Base-by-base conservation (phyloP, 2,113 vertebrate species). In the Phainopepla nitens region DNA sequence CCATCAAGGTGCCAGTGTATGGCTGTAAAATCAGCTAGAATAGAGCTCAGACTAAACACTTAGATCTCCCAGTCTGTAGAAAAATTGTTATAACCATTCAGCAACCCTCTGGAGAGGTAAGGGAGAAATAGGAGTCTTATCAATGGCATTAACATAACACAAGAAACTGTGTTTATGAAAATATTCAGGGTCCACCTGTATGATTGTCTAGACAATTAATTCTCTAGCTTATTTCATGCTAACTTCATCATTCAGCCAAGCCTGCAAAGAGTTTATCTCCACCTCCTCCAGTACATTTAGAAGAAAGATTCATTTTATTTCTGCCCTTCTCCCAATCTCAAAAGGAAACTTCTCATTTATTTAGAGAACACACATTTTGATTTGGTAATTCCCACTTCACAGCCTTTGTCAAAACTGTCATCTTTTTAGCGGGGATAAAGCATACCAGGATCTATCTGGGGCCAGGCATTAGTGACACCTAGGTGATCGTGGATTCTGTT, bases 121-220 rank as follows among this genome's bases (percentile, higher is more conserved):
- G 6, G 24, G 22, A 51, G 50, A 70, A 44, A 1, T 33, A 13
- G 3, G 11, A 56, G 14, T 47, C 47, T 62, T 82, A 47, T 10
- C 42, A 75, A 10, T 5, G 1, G 8, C 27, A 57, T 49, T 33
- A 65, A 50, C 0, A 0, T 60, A 44, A 64, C 17, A 68, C 1
- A 3, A 36, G 28, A 85, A 84, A n/a, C 12, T 5, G 9, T 35
- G 16, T 56, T 78, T 9, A 69, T 33, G 8, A 58, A 83, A 72
- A 87, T 39, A 75, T 3, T 61, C 15, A 33, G 17, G 3, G n/a
- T 65, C 64, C 78, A 35, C 28, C 22, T 54, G 35, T 49, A 42
- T 2, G 1, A 42, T 7, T 51, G 7, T 13, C 49, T 83, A 18
- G 6, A 78, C 24, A 71, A 64, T 58, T 84, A 11, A n/a, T 80